phyloP scores from a whole-genome alignment of 2,888 invertebrate species.

The Nephrotoma guestfalica region DNA sequence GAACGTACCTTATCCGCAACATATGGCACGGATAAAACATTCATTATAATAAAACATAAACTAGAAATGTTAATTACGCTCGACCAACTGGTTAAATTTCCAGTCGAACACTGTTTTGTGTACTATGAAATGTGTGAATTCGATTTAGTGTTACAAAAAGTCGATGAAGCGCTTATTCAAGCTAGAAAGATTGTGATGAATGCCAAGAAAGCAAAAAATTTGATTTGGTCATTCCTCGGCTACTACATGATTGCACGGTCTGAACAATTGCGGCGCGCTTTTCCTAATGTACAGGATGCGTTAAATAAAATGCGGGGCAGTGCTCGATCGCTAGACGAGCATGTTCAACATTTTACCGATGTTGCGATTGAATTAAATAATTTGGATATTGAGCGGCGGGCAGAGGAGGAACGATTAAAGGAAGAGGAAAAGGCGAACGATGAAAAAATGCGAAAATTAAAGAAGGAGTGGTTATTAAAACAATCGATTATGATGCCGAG shows the following conservation, averaged over 20 bases:
- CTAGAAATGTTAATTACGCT: not conserved
- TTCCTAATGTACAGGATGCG: not conserved
- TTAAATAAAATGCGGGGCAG: not conserved
- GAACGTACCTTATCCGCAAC: not conserved
- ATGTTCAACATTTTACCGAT: not conserved
- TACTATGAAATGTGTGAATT: slow-evolving; percentile 7
- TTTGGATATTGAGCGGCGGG: not conserved
- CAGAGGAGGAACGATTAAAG: not conserved
- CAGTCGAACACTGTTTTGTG: slow-evolving; percentile 8
- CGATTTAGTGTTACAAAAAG: not conserved
- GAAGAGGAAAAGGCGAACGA: not conserved
- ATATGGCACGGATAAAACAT: not conserved
- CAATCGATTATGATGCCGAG: not conserved
- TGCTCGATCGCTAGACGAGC: not conserved
- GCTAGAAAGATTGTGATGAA: not conserved
- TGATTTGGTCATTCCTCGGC: slow-evolving; percentile 6
- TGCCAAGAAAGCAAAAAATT: not conserved
- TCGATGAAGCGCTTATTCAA: not conserved
- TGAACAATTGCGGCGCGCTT: not conserved
- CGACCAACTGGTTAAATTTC: not conserved
- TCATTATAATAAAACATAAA: not conserved
- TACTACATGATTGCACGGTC: not conserved
- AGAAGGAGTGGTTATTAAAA: not conserved
- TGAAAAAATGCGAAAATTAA: not conserved
- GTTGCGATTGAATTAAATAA: not conserved